These are phyloP conservation scores for Drosophila limbata DNA, from an alignment of 2,888 invertebrate species.

Conservation along the genomic window DNA sequence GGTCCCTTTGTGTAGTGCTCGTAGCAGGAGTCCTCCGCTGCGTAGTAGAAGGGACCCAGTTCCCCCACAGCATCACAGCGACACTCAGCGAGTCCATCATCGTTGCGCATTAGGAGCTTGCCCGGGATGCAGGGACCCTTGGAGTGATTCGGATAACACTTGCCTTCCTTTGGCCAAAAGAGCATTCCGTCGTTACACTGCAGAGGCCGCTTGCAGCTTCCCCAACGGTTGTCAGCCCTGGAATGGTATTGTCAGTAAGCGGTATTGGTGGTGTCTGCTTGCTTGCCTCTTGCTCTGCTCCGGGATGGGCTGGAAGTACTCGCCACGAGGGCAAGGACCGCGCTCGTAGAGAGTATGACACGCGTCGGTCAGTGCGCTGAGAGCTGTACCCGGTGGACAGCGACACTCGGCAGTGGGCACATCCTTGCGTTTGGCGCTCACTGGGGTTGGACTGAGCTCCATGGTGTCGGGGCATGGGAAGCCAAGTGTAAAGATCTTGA, in stretches of 20 bases:
- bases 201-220: conserved; percentile 89
- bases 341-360: conserved; percentile 91
- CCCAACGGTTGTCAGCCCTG: conserved; percentile 87
- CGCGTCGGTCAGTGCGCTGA: conserved; percentile 88
- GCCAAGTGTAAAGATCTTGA: conserved; percentile 94
- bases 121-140: conserved; percentile 92
- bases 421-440: conserved; percentile 81
- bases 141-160: conserved; percentile 90
- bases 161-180: conserved; percentile 91
- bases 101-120: conserved; percentile 88
- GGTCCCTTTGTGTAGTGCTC: conserved; percentile 93
- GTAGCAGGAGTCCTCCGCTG: conserved; percentile 89
- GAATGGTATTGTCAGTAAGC: background rate
- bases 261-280: background rate
- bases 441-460: conserved; percentile 90
- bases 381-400: conserved; percentile 92
- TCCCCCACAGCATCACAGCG: conserved; percentile 87
- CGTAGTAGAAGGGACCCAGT: conserved; percentile 87
- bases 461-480: conserved; percentile 94
- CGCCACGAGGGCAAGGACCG: conserved; percentile 90
- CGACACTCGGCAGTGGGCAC: conserved; percentile 91
- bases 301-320: conserved; percentile 91
- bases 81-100: conserved; percentile 89
- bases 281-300: conserved; percentile 79
- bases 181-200: conserved; percentile 89